These are phyloP conservation scores for Synodontis membranacea DNA, from an alignment of 2,113 vertebrate species.

Conservation along the genomic window DNA sequence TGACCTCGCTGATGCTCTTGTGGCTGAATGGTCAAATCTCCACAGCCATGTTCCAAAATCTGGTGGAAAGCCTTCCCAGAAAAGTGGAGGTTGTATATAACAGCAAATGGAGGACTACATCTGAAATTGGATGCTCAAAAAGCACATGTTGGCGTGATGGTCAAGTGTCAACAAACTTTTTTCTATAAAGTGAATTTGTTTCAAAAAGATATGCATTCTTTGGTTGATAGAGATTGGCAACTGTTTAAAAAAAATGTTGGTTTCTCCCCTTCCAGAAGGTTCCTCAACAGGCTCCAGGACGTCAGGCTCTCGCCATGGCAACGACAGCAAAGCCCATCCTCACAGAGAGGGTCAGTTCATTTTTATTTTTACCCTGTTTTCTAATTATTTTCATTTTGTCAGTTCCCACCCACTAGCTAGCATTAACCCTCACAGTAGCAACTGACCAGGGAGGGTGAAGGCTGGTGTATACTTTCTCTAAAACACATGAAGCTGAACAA, in stretches of 20 bases:
- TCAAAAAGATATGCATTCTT: neutral
- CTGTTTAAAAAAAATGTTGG: neutral
- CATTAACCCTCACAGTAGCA: neutral
- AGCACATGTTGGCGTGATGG: neutral
- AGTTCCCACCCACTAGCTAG: neutral
- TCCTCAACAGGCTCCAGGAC: conserved; percentile 80
- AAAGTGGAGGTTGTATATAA: neutral
- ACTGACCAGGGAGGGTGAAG: neutral
- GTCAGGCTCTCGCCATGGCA: conserved; percentile 81
- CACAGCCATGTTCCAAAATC: neutral
- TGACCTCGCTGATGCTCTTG: neutral
- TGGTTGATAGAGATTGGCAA: neutral
- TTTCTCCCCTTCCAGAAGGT: conserved; percentile 62
- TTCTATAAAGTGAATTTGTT: neutral
- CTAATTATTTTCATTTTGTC: neutral
- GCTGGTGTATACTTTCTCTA: neutral
- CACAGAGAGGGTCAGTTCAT: conserved; percentile 85
- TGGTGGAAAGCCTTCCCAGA: neutral
- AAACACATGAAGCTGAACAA: neutral
- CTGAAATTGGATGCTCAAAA: neutral
- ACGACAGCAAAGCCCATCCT: conserved; percentile 82
- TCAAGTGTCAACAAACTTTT: neutral
- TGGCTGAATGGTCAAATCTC: neutral
- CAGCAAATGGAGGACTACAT: neutral
- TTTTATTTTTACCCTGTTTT: neutral